Percentiles rank a stretch among this genome's conserved stretches.
phyloP scores from a whole-genome alignment of 2,888 invertebrate genomes.

The Diloba caeruleocephala region DNA sequence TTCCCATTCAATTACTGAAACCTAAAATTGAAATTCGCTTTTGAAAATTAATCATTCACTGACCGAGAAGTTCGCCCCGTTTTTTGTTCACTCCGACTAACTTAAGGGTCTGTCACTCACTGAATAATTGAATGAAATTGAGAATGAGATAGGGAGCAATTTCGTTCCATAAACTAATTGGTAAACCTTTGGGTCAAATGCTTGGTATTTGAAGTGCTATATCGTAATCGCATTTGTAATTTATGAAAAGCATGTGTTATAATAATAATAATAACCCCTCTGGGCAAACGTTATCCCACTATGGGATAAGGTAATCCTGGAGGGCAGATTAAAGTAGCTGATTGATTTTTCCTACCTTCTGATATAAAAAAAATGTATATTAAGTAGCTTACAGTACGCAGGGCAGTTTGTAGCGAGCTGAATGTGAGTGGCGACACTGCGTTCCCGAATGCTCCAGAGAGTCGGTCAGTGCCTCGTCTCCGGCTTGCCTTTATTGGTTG shows the following conservation, averaged over 20 bases:
- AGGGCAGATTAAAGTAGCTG: no score
- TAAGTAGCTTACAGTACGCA: no score
- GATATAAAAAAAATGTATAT: no score
- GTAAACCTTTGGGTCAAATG: neutral
- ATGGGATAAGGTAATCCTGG: no score
- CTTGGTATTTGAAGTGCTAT: neutral
- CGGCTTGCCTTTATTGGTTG: no score
- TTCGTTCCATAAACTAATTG: constrained; percentile 2
- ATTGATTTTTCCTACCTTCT: no score
- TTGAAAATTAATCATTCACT: constrained; percentile 6
- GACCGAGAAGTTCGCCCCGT: constrained; percentile 4
- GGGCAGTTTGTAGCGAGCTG: no score
- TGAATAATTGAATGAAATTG: constrained; percentile 21
- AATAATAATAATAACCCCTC: no score
- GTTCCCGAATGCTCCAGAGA: no score
- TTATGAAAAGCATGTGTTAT: neutral
- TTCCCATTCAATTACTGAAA: neutral
- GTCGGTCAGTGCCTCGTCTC: no score
- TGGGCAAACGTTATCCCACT: no score
- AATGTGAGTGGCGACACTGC: no score
- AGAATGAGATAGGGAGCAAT: constrained; percentile 10
- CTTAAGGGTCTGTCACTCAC: constrained; percentile 14
- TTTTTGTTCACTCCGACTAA: constrained; percentile 9
- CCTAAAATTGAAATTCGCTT: constrained; percentile 2
- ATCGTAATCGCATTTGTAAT: neutral